phyloP scores from a whole-genome alignment of 35 echinoderm and acorn worm genomes.

The Strongylocentrotus purpuratus region DNA sequence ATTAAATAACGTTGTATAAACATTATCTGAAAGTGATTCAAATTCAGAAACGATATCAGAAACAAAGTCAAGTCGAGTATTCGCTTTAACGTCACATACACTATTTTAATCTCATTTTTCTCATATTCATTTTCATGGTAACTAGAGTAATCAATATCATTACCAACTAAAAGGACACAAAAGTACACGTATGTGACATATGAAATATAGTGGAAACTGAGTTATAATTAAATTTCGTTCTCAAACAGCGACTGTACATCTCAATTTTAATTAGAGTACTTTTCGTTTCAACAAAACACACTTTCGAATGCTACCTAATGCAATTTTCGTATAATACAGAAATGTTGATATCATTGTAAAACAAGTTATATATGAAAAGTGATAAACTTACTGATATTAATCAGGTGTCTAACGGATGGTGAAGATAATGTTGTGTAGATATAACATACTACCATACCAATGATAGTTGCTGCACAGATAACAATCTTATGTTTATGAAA shows the following conservation, averaged over 20 bases:
- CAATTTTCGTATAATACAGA: too few relatives aligned
- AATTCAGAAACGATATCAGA: neutral
- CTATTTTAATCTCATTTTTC: neutral
- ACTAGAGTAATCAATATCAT: neutral
- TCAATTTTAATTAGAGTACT: neutral
- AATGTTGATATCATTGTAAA: too few relatives aligned
- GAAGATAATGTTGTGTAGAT: neutral
- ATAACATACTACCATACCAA: neutral
- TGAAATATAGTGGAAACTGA: too few relatives aligned
- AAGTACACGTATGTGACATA: neutral
- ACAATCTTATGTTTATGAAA: neutral
- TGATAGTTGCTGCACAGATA: neutral
- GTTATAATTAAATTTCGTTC: neutral
- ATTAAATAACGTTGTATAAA: neutral
- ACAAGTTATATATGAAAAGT: neutral
- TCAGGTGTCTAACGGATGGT: neutral
- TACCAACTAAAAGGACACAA: neutral
- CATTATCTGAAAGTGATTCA: neutral
- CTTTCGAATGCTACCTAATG: too few relatives aligned
- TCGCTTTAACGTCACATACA: neutral
- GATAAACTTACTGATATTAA: neutral
- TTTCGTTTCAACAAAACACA: neutral
- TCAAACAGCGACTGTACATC: neutral
- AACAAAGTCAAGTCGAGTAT: neutral
- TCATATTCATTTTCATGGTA: neutral